Evolutionary conservation across 30 jellyfish, hydroid and myxozoan species (phyloP), one percentile per base, ranked within the genome.

Genomic region (Pelagia noctiluca): DNA sequence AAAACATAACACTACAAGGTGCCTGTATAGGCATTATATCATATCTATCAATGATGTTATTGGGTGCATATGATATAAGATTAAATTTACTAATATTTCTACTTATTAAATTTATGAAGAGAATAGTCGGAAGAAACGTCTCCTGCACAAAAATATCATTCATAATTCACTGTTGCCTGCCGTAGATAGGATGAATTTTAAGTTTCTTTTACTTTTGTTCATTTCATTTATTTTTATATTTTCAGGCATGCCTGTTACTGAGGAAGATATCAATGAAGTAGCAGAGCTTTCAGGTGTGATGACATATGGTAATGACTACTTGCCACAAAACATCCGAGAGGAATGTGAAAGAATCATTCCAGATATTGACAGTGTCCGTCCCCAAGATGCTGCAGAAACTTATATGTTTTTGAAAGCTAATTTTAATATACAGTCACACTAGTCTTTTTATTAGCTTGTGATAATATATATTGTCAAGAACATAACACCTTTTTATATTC

Each of bases 231-330:
- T 42, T 42, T 42, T 42, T 42, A 42, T 42, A 42, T 16, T 42
- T 42, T 16, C 57, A 42, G 57, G 57, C 57, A 42, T 42, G 8
- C 57, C 57, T 42, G 57, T 42, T 42, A 42, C 57, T 16, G 16
- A 42, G 57, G 57, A 42, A 42, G 57, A 42, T 42, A n/a, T 52
- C 26, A 19, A 52, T 52, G 68, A 52, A 52, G 68, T 52, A 52
- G 68, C 68, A 30, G 26, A 52, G 68, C 68, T 52, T 52, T 52
- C 68, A 4, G 68, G 68, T 4, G 68, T 19, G 68, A 4, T 52
- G 12, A 19, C 12, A 52, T 8, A 10, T 52, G 68, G 68, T 8
- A 8, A 52, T 52, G 68, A 52, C 26, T 52, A 52, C 26, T 52
- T 52, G 26, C 28, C 12, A 4, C 26, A 4, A 19, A 19, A 52